Evolutionary conservation across 2,888 invertebrate genomes (phyloP), one percentile per base, ranked within the genome.

Genomic region (Zeuzera pyrina): DNA sequence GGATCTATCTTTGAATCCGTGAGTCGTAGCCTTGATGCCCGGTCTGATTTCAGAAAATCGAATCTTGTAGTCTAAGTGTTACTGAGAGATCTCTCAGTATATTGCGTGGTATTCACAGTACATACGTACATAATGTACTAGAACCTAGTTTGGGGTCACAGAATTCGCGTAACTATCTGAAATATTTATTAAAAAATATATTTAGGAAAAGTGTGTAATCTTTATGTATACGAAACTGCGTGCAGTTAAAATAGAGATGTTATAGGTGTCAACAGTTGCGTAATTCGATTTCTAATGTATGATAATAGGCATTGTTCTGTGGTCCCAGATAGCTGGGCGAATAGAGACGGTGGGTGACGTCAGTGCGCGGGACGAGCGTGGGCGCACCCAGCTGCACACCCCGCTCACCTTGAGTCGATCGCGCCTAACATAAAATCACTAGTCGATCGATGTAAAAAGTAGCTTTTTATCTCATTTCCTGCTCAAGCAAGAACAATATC

Each of bases 401-500:
- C 55, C 47, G 78, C 55, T 79, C 73, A 71, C 79, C 78, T 78
- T 79, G 79, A 70, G 57, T 60, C 53, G 12, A 15, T 29, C 19
- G 8, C 45, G n/a, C n/a, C n/a, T n/a, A n/a, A n/a, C n/a, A n/a
- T n/a, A n/a, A n/a, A n/a, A n/a, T n/a, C n/a, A 39, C 27, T 8
- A 42, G 29, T 26, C 44, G 49, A 49, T 53, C 49, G 35, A 48
- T 37, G 47, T 53, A 55, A 61, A 62, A 60, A 59, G 53, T 53
- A 46, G 49, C 51, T 51, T 54, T 47, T 38, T 44, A 46, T 47
- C 43, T 33, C 36, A 43, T 39, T 44, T 33, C 35, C 35, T 22
- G 28, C 29, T 21, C 25, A 11, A 19, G 8, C 19, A 8, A 8
- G 19, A 19, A 8, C 19, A 19, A 19, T 19, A 19, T 19, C 19